phyloP scores from a whole-genome alignment of 2,113 vertebrate species.

The Calidris pygmaea region DNA sequence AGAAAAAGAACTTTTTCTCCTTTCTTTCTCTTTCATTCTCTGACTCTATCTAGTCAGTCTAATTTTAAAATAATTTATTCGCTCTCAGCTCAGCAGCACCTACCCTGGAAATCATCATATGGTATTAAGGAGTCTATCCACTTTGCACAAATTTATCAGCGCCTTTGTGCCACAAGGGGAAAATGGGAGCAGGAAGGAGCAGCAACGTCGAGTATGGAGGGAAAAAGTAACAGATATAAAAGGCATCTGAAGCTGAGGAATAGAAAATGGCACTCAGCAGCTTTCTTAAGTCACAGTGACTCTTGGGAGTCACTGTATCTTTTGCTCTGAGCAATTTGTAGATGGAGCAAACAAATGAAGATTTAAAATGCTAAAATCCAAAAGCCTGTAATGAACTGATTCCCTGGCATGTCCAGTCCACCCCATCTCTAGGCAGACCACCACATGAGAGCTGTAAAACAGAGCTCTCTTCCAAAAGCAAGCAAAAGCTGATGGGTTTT shows the following conservation, averaged over 20 bases:
- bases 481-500: not conserved
- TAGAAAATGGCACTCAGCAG: not conserved
- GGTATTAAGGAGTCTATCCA: not conserved
- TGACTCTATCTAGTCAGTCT: not conserved
- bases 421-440: not conserved
- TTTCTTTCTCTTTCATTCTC: not conserved
- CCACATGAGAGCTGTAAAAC: not conserved
- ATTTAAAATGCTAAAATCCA: not conserved
- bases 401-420: not conserved
- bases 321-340: not conserved
- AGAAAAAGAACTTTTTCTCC: not conserved
- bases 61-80: conserved; percentile 43
- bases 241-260: not conserved
- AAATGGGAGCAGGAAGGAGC: not conserved
- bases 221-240: not conserved
- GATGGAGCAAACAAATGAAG: not conserved
- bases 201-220: not conserved
- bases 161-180: not conserved
- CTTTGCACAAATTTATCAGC: not conserved
- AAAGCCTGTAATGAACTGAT: not conserved
- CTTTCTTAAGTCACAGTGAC: not conserved
- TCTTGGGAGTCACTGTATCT: not conserved
- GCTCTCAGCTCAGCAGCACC: not conserved
- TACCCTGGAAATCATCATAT: not conserved
- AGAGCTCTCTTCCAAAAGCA: not conserved